Conservation (phyloP, 1,140 invertebrate genomes). For the Drosophila fuyamai region DNA sequence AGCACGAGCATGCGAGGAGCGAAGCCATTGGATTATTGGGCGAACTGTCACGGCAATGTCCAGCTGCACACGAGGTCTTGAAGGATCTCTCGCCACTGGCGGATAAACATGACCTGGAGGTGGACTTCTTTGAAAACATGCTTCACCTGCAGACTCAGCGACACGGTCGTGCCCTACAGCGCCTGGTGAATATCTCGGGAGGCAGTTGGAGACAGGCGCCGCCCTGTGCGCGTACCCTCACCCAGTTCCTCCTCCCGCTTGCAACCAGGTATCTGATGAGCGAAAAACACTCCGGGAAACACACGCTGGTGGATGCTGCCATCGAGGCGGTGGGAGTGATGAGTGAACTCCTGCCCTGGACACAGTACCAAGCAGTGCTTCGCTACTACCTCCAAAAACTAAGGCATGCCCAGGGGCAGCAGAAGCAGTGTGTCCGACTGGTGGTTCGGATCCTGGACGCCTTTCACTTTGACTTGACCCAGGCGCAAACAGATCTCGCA, state of each 20-base stretch:
- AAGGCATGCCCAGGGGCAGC: conserved; percentile 89
- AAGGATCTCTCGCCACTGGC: conserved; percentile 90
- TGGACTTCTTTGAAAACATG: conserved; percentile 98
- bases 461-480: conserved; percentile 96
- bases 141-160: conserved; percentile 94
- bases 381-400: conserved; percentile 92
- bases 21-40: conserved; percentile 92
- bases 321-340: conserved; percentile 91
- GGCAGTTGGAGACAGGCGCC: conserved; percentile 62
- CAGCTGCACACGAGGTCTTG: conserved; percentile 89
- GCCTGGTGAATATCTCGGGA: conserved; percentile 54
- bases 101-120: conserved; percentile 91
- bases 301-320: conserved; percentile 93
- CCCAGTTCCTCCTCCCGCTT: conserved; percentile 94
- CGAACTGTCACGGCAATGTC: conserved; percentile 89
- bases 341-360: conserved; percentile 93
- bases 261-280: conserved; percentile 92
- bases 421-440: conserved; percentile 93
- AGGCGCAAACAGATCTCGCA: conserved; percentile 85
- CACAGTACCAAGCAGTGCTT: conserved; percentile 92
- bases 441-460: conserved; percentile 93
- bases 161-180: conserved; percentile 90
- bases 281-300: conserved; percentile 90
- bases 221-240: conserved; percentile 89
- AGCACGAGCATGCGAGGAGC: conserved; percentile 88